Conservation (phyloP, 2,888 invertebrate species). For the Hemaris fuciformis region DNA sequence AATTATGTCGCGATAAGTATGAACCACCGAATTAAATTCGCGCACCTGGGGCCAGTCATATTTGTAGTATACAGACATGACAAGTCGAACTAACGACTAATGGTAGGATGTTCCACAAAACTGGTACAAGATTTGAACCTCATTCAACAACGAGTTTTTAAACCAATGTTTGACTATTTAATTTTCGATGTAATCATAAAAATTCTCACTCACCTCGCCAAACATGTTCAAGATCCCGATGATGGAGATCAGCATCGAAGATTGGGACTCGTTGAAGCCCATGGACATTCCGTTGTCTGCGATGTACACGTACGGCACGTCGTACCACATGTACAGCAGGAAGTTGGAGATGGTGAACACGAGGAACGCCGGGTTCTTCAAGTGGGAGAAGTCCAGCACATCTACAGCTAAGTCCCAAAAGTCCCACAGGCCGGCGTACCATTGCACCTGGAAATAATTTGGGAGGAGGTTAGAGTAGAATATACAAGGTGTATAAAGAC, state of each 20-base stretch:
- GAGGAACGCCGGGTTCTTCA: slow-evolving; percentile 86
- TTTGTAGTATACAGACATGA: too few relatives aligned
- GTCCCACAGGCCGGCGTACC: slow-evolving; percentile 88
- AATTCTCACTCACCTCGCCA: slow-evolving; percentile 86
- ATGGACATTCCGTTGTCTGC: slow-evolving; percentile 89
- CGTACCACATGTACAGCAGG: slow-evolving; percentile 94
- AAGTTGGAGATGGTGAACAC: slow-evolving; percentile 94
- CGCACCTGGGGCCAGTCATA: too few relatives aligned
- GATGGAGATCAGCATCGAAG: slow-evolving; percentile 91
- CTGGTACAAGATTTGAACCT: too few relatives aligned
- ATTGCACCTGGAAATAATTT: slow-evolving; percentile 74
- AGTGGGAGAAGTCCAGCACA: slow-evolving; percentile 91
- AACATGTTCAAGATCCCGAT: slow-evolving; percentile 94
- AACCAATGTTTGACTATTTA: too few relatives aligned
- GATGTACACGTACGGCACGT: slow-evolving; percentile 95
- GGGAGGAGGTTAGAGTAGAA: neutral
- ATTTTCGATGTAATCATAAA: too few relatives aligned
- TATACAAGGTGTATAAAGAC: too few relatives aligned
- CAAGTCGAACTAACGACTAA: too few relatives aligned
- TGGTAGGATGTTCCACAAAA: too few relatives aligned
- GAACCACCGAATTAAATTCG: too few relatives aligned
- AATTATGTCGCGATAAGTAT: neutral
- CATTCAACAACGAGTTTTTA: too few relatives aligned
- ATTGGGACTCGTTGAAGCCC: slow-evolving; percentile 86
- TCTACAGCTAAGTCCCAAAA: slow-evolving; percentile 88